These are phyloP conservation scores for Diarsia mendica DNA, from an alignment of 2,888 invertebrate species.

Conservation along the genomic window DNA sequence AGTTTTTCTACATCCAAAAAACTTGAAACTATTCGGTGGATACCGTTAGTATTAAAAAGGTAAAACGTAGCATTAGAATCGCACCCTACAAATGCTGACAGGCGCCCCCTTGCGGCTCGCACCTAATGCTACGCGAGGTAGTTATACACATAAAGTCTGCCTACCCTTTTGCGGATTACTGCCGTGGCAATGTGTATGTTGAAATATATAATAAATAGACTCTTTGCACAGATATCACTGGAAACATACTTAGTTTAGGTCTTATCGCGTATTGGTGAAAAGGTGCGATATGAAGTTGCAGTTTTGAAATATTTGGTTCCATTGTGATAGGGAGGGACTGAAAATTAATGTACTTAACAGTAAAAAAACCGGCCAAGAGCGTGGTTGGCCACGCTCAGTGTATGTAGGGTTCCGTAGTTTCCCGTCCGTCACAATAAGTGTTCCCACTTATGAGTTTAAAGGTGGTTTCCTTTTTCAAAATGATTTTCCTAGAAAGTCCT, in stretches of 20 bases:
- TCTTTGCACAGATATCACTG: conserved; percentile 33
- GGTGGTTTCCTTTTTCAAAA: too few relatives aligned
- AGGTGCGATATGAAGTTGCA: neutral
- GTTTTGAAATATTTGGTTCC: neutral
- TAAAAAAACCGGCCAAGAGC: too few relatives aligned
- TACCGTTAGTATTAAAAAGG: neutral
- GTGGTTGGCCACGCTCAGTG: too few relatives aligned
- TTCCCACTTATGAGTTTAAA: too few relatives aligned
- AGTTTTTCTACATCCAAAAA: neutral
- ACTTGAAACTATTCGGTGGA: neutral
- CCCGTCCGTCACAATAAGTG: too few relatives aligned
- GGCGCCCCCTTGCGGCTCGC: conserved; percentile 38
- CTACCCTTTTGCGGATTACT: conserved; percentile 56
- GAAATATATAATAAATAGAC: conserved; percentile 54
- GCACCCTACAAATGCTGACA: conserved; percentile 30
- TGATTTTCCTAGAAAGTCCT: too few relatives aligned
- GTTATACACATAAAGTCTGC: conserved; percentile 32
- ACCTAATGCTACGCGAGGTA: conserved; percentile 19
- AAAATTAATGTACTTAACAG: too few relatives aligned
- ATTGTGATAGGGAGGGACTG: neutral
- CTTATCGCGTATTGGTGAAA: neutral
- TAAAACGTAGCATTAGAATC: conserved; percentile 15
- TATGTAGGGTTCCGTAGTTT: too few relatives aligned
- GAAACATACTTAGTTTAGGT: conserved; percentile 35
- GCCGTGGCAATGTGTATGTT: conserved; percentile 42